A percentile compares a stretch with the other conserved stretches of the same genome.
Conservation (phyloP, 2,113 vertebrate species). For the Thunnus maccoyii region DNA sequence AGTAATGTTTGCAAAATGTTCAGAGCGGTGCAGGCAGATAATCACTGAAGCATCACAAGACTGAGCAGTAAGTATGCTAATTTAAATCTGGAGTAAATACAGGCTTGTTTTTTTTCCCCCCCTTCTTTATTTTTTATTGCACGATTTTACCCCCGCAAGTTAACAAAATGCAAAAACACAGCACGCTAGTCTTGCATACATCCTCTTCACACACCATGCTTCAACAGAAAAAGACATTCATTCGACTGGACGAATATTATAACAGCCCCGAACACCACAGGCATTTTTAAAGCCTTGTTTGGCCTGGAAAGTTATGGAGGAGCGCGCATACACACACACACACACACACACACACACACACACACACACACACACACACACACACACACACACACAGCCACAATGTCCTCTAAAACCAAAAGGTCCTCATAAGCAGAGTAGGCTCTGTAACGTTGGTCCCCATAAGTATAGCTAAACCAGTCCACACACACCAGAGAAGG, state of each 20-base stretch:
- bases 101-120: background rate
- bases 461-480: background rate
- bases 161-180: constrained; percentile 40
- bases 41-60: constrained; percentile 61
- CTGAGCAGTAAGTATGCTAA: constrained; percentile 65
- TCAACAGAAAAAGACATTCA: constrained; percentile 35
- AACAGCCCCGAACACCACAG: constrained; percentile 7
- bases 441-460: background rate
- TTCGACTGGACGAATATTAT: constrained; percentile 40
- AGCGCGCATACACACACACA: constrained; percentile 1
- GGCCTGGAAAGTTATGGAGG: background rate
- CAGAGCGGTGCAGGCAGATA: constrained; percentile 44
- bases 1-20: constrained; percentile 65
- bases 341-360: background rate
- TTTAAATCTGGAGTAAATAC: constrained; percentile 41
- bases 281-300: constrained; percentile 45
- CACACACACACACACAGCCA: background rate
- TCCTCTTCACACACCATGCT: constrained; percentile 19
- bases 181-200: constrained; percentile 27
- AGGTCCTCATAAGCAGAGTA: background rate
- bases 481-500: background rate
- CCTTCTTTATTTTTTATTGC: background rate
- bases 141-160: background rate
- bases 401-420: background rate
- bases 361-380: background rate